Percentiles rank a stretch among this genome's conserved stretches.
phyloP scores from a whole-genome alignment of 2,797 vertebrate genomes.

The Enteromius anoplus region DNA sequence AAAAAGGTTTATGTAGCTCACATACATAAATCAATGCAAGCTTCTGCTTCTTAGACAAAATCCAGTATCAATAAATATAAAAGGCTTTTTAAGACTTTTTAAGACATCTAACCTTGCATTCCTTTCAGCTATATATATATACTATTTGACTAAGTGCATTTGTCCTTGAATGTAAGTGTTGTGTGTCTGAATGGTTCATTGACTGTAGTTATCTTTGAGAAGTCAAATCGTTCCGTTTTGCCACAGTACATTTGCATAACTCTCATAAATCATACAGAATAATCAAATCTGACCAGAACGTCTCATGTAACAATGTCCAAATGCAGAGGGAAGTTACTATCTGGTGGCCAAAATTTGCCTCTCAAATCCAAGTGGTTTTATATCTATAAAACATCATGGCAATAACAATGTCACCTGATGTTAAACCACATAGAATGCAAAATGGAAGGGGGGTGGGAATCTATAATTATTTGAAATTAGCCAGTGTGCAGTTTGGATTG shows the following conservation, averaged over 20 bases:
- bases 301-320: conserved; percentile 1
- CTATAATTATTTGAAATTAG: conserved; percentile 60
- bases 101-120: conserved; percentile 38
- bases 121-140: conserved; percentile 33
- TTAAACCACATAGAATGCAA: conserved; percentile 33
- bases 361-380: conserved; percentile 55
- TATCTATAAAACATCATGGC: conserved; percentile 53
- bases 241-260: conserved; percentile 48
- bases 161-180: conserved; percentile 22
- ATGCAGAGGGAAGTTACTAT: not conserved
- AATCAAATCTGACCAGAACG: conserved; percentile 29
- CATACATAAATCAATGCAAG: not conserved
- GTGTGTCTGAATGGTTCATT: conserved; percentile 1
- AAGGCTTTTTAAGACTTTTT: not conserved
- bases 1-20: not conserved
- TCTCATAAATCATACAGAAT: conserved; percentile 37
- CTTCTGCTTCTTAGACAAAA: conserved; percentile 21
- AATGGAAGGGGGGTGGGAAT: conserved; percentile 35
- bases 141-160: conserved; percentile 35
- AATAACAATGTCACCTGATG: conserved; percentile 16
- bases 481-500: conserved; percentile 51
- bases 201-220: conserved; percentile 41
- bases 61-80: not conserved
- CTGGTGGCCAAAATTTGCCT: conserved; percentile 54
- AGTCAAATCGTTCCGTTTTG: conserved; percentile 51